Evolutionary conservation across 2,888 invertebrate species (phyloP).

Genomic region (Ophioninae sp.): DNA sequence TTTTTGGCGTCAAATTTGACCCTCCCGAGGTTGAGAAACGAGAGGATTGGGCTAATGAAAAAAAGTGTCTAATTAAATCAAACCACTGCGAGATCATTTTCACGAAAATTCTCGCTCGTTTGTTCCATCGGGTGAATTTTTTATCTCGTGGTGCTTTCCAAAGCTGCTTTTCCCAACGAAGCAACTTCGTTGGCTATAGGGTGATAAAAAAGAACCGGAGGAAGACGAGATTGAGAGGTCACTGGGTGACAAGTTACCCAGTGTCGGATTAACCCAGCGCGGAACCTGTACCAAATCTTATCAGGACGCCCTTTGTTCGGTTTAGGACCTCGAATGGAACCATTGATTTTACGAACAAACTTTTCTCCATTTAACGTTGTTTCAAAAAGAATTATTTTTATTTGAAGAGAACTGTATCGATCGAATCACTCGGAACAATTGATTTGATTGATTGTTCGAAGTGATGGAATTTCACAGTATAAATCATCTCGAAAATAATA

Average conservation of each 20-base stretch:
- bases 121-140: not conserved
- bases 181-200: constrained; percentile 9
- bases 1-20: not conserved
- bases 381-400: no score
- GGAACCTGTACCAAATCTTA: no score
- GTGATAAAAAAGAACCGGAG: constrained; percentile 32
- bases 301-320: no score
- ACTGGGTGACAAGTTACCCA: constrained; percentile 41
- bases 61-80: constrained; percentile 11
- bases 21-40: not conserved
- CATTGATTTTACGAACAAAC: no score
- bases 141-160: not conserved
- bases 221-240: constrained; percentile 50
- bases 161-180: not conserved
- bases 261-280: no score
- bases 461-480: no score
- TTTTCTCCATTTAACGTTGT: no score
- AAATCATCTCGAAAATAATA: no score
- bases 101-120: not conserved
- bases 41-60: constrained; percentile 1
- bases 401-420: no score
- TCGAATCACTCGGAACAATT: no score
- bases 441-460: no score
- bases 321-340: no score
- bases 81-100: not conserved